Evolutionary conservation across 2,888 invertebrate species (phyloP).

Genomic region (Rutpela maculata): DNA sequence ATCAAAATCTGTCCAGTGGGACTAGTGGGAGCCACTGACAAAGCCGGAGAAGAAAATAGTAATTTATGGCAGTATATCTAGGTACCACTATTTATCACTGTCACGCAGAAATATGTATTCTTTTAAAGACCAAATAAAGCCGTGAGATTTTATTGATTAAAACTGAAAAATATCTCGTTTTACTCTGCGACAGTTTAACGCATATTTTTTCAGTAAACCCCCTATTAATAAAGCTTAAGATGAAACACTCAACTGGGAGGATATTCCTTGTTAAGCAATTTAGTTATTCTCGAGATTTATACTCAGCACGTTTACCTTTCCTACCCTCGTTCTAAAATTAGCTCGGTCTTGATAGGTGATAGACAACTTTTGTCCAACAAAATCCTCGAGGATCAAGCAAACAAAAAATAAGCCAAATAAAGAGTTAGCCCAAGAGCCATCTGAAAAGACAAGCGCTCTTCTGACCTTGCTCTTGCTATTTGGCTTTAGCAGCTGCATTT

Average conservation of each 20-base stretch:
- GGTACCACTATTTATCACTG: too few relatives aligned
- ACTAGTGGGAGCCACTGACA: too few relatives aligned
- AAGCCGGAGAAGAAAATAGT: too few relatives aligned
- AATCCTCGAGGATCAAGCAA: constrained; percentile 20
- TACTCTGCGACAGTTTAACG: background rate
- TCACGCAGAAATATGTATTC: background rate
- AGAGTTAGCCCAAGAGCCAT: background rate
- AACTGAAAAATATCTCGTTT: too few relatives aligned
- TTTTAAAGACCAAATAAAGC: background rate
- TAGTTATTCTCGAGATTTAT: background rate
- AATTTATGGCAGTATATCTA: too few relatives aligned
- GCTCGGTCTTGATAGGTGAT: constrained; percentile 24
- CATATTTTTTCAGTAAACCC: background rate
- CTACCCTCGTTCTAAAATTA: constrained; percentile 37
- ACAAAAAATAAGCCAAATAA: background rate
- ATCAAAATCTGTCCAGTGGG: too few relatives aligned
- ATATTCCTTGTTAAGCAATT: constrained; percentile 7
- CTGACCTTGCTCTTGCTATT: constrained; percentile 15
- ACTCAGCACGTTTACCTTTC: background rate
- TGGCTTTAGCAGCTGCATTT: constrained; percentile 12
- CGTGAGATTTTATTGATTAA: too few relatives aligned
- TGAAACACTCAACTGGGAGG: background rate
- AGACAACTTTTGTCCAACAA: constrained; percentile 16
- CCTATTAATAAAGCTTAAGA: background rate
- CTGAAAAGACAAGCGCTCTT: background rate